phyloP scores from a whole-genome alignment of 2,113 vertebrate genomes.

The Scartelaos histophorus region DNA sequence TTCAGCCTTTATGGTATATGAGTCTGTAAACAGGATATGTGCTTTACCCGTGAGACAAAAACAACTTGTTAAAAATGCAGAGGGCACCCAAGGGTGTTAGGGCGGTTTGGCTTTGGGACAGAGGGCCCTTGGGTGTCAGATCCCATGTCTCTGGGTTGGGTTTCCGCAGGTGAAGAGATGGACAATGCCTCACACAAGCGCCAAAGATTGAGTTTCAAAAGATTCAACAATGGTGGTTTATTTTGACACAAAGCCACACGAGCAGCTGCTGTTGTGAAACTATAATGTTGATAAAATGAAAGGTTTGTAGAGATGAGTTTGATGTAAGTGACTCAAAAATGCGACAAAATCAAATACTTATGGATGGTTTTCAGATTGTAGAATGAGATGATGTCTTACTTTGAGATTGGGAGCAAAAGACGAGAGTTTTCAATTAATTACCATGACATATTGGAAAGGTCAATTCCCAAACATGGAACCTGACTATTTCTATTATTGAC shows the following conservation, averaged over 20 bases:
- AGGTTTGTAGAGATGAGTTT: background rate
- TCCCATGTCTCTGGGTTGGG: conserved; percentile 51
- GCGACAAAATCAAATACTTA: too few species aligned
- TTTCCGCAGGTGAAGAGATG: conserved; percentile 51
- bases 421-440: too few species aligned
- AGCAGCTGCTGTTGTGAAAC: conserved; percentile 22
- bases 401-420: too few species aligned
- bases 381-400: too few species aligned
- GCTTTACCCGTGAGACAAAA: conserved; percentile 3
- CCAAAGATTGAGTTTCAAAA: conserved; percentile 44
- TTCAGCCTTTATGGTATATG: background rate
- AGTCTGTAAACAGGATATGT: conserved; percentile 27
- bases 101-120: conserved; percentile 5
- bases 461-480: too few species aligned
- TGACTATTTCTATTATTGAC: too few species aligned
- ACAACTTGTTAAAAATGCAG: conserved; percentile 25
- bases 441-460: too few species aligned
- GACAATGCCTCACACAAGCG: conserved; percentile 19
- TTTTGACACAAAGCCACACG: conserved; percentile 11
- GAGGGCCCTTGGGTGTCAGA: conserved; percentile 27
- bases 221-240: conserved; percentile 20
- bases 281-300: background rate
- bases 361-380: too few species aligned
- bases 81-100: conserved; percentile 2
- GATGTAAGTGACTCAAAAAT: too few species aligned